Conservation (phyloP, 2,797 vertebrate species). For the Lemur catta region DNA sequence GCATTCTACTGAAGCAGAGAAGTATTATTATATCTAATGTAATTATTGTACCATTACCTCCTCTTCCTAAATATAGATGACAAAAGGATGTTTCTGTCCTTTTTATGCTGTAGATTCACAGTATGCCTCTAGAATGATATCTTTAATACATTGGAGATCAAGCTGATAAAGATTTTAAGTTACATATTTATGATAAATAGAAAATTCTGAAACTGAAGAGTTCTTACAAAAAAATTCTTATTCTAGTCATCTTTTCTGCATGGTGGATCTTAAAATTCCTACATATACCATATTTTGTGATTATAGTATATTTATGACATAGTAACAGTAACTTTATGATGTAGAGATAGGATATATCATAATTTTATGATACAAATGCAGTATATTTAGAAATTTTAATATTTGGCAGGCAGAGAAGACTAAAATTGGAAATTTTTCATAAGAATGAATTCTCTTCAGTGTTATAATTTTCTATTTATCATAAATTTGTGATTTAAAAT, state of each 20-base stretch:
- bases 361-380: background rate
- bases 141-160: background rate
- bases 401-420: background rate
- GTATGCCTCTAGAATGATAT: background rate
- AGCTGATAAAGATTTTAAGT: background rate
- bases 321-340: background rate
- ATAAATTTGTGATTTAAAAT: slow-evolving; percentile 24
- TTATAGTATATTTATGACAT: background rate
- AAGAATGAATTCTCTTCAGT: background rate
- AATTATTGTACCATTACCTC: background rate
- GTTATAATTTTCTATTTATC: background rate
- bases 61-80: background rate
- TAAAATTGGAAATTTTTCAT: slow-evolving; percentile 24
- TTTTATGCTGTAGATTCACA: background rate
- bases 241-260: background rate
- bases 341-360: background rate
- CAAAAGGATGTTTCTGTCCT: background rate
- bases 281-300: background rate
- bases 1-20: background rate
- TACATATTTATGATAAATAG: background rate
- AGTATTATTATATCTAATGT: background rate
- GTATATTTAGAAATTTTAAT: slow-evolving; percentile 6
- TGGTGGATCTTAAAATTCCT: background rate
- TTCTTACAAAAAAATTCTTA: background rate
- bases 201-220: background rate